These are phyloP conservation scores for Halictus ligatus DNA, from an alignment of 2,888 invertebrate genomes.

Conservation along the genomic window DNA sequence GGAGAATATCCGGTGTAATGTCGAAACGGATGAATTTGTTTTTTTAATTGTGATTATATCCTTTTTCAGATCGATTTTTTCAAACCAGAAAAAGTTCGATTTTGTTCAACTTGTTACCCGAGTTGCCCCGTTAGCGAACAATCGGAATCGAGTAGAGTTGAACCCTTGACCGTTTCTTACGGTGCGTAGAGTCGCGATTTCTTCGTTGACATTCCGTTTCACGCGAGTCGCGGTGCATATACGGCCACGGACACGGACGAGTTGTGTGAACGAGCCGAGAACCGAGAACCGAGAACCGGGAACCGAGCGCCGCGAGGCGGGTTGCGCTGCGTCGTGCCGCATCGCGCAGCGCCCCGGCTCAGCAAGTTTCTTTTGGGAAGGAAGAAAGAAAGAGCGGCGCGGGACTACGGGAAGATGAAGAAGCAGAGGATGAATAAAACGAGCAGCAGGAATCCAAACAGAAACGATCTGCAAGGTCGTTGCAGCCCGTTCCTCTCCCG, in stretches of 20 bases:
- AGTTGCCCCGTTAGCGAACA: too few species aligned
- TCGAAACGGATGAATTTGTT: too few species aligned
- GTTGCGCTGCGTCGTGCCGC: not conserved
- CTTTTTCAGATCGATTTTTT: too few species aligned
- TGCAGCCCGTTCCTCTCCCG: conserved; percentile 41
- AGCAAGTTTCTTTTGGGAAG: conserved; percentile 70
- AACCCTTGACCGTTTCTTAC: conserved; percentile 24
- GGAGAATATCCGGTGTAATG: not conserved
- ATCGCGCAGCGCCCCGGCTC: conserved; percentile 69
- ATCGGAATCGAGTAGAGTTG: not conserved
- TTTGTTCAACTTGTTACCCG: too few species aligned
- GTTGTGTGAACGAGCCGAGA: conserved; percentile 65
- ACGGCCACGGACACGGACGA: conserved; percentile 43
- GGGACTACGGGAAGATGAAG: conserved; percentile 58
- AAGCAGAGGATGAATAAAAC: conserved; percentile 60
- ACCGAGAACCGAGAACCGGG: not conserved
- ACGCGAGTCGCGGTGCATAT: conserved; percentile 33
- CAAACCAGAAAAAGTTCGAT: too few species aligned
- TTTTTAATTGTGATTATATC: too few species aligned
- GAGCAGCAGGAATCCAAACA: conserved; percentile 62
- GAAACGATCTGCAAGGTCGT: conserved; percentile 72
- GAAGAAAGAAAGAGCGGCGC: conserved; percentile 62
- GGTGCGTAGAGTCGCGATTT: conserved; percentile 28
- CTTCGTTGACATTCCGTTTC: conserved; percentile 61
- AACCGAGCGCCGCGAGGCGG: not conserved